Evolutionary conservation across 2,888 invertebrate species (phyloP), one percentile per base, ranked within the genome.

Genomic region (Oligia strigilis): DNA sequence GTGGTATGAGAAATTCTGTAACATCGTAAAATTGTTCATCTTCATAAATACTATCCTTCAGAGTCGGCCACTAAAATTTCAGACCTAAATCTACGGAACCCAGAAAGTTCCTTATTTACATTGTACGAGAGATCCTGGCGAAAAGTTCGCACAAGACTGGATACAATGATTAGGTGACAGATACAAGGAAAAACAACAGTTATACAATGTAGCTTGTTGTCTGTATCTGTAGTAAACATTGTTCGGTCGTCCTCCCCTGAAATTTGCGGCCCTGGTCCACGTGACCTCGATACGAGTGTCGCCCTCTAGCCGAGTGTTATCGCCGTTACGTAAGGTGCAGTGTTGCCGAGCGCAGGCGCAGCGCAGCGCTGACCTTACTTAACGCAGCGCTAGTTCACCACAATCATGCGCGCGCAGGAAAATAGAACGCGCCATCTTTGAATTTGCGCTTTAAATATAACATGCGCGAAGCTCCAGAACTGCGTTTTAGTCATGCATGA

Each of bases 341-440:
- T 87, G 84, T 84, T 84, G 84, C 79, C 72, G 80, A 88, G 90
- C 91, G 90, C 89, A 70, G 76, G 90, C 92, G 92, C 92, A 90
- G 90, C 87, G 93, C 95, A 90, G 90, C 87, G 94, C 95, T 95
- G 95, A 95, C 95, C 95, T 95, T 93, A 93, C 95, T 91, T 94
- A 95, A 95, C 94, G 87, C 92, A 88, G 84, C 87, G 82, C 91
- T 91, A 92, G 94, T 94, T 94, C 90, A 88, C 89, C 92, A 88
- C 88, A 40, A 40, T 40, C 40, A 87, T 84, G 86, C 83, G 76
- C 81, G 82, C 88, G 83, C 86, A 80, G 36, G 77, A 75, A 80
- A 84, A 89, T 86, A 87, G 79, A 78, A 82, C 82, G 69, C 87
- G 85, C 85, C 87, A 89, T 88, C 83, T 89, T 88, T 81, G 78